Conservation (phyloP, 2,888 invertebrate genomes). For the Phalera bucephala region DNA sequence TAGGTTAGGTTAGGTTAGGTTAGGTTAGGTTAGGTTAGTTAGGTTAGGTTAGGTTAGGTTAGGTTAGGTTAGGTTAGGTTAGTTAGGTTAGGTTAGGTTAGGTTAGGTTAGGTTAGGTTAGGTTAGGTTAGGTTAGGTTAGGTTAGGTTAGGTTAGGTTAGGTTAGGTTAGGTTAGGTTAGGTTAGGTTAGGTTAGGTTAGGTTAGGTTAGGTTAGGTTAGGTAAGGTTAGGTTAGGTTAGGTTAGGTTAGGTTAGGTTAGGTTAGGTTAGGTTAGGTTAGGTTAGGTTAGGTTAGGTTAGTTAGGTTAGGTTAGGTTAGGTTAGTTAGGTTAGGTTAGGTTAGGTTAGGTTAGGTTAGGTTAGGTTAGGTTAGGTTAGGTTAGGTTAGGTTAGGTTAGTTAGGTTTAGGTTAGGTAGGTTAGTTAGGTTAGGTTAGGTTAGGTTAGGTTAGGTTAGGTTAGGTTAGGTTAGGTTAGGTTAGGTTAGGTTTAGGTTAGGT, state of each 20-base stretch:
- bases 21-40: slow-evolving; percentile 20
- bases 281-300: not conserved
- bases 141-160: slow-evolving; percentile 16
- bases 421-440: slow-evolving; percentile 6
- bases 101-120: slow-evolving; percentile 15
- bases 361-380: slow-evolving; percentile 32
- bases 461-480: slow-evolving; percentile 6
- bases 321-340: slow-evolving; percentile 12
- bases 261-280: slow-evolving; percentile 5
- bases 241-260: slow-evolving; percentile 8
- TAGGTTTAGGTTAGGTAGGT: slow-evolving; percentile 28
- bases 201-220: slow-evolving; percentile 16
- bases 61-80: slow-evolving; percentile 11
- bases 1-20: slow-evolving; percentile 21
- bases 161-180: slow-evolving; percentile 17
- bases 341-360: slow-evolving; percentile 33
- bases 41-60: slow-evolving; percentile 11
- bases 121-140: slow-evolving; percentile 15
- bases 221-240: slow-evolving; percentile 12
- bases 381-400: slow-evolving; percentile 38
- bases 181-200: slow-evolving; percentile 17
- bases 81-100: slow-evolving; percentile 17
- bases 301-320: slow-evolving; percentile 7
- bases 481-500: no score
- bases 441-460: slow-evolving; percentile 1